These are phyloP conservation scores for Elaphurus davidianus DNA, from an alignment of 2,113 vertebrate species.

Conservation along the genomic window DNA sequence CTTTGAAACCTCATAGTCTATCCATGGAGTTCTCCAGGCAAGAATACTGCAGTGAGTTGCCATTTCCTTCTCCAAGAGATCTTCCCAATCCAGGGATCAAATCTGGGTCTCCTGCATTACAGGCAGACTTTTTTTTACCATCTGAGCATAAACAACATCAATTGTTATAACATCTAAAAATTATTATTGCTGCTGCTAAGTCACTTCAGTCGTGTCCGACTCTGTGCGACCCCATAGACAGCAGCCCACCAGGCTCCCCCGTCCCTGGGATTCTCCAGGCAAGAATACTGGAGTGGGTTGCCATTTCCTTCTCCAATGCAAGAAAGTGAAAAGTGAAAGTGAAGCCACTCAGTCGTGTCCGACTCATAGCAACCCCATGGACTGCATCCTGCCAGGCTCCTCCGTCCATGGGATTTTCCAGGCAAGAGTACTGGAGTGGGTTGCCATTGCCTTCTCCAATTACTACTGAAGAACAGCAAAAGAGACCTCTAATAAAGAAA, in stretches of 20 bases:
- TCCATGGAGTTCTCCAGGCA: not conserved
- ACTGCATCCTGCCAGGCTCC: not conserved
- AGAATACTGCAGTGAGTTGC: not conserved
- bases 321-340: not conserved
- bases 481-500: not conserved
- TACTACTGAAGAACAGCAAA: not conserved
- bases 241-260: not conserved
- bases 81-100: not conserved
- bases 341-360: not conserved
- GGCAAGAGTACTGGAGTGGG: not conserved
- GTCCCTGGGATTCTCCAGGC: not conserved
- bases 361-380: not conserved
- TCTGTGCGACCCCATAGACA: fast-evolving
- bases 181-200: not conserved
- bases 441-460: not conserved
- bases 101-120: not conserved
- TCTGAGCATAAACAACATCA: not conserved
- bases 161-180: not conserved
- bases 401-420: not conserved
- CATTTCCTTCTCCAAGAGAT: not conserved
- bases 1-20: not conserved
- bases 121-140: not conserved
- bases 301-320: not conserved
- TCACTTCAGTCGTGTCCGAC: fast-evolving
- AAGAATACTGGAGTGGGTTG: not conserved